Percentiles rank a stretch among this genome's conserved stretches.
Conservation (phyloP, 2,888 invertebrate species). For the Venustoraphidia nigricollis region DNA sequence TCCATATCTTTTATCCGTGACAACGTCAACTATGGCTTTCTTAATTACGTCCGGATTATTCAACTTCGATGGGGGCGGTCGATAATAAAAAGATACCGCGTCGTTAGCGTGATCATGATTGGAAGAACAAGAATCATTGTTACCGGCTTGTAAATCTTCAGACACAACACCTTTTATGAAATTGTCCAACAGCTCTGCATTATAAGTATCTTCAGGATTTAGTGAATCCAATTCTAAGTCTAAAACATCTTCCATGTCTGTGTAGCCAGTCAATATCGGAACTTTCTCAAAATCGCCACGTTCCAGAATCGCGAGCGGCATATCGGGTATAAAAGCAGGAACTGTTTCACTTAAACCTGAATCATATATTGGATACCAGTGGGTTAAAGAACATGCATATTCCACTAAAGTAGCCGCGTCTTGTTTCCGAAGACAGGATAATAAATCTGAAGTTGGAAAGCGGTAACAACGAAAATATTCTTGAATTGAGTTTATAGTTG, state of each 20-base stretch:
- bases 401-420: constrained; percentile 43
- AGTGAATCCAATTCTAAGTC: constrained; percentile 36
- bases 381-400: constrained; percentile 35
- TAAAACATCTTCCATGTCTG: constrained; percentile 67
- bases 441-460: constrained; percentile 46
- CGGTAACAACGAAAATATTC: constrained; percentile 51
- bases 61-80: constrained; percentile 47
- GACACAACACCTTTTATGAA: constrained; percentile 44
- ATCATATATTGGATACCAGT: constrained; percentile 72
- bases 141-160: constrained; percentile 24
- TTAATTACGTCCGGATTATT: constrained; percentile 43
- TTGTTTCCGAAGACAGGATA: constrained; percentile 52
- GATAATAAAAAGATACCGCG: constrained; percentile 62
- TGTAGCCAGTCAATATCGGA: constrained; percentile 61
- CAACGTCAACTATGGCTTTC: constrained; percentile 51
- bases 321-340: constrained; percentile 47
- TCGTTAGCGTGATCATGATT: constrained; percentile 53
- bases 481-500: constrained; percentile 46
- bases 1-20: constrained; percentile 60
- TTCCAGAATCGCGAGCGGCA: constrained; percentile 45
- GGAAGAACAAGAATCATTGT: constrained; percentile 37
- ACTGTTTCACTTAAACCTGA: constrained; percentile 47
- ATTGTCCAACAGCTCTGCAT: constrained; percentile 42
- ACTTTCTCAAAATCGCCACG: constrained; percentile 47
- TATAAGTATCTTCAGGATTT: constrained; percentile 40